phyloP scores from a whole-genome alignment of 2,113 vertebrate genomes.

The Colinus virginianus region DNA sequence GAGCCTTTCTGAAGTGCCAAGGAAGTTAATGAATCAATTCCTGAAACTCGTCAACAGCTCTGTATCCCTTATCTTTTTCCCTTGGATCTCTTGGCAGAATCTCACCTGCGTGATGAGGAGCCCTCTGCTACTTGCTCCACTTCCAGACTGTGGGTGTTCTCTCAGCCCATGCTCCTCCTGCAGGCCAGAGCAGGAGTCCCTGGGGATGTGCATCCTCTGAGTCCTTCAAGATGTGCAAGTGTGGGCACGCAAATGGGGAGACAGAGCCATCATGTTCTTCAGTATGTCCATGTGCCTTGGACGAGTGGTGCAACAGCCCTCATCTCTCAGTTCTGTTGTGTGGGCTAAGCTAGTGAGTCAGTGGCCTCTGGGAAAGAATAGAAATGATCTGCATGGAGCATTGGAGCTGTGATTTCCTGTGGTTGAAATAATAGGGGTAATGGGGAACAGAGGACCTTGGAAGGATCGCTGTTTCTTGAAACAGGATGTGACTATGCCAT shows the following conservation, averaged over 20 bases:
- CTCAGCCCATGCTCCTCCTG: not conserved
- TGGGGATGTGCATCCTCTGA: not conserved
- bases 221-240: not conserved
- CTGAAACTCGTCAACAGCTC: conserved; percentile 30
- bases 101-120: not conserved
- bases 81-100: not conserved
- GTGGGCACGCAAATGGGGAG: not conserved
- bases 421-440: not conserved
- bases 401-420: not conserved
- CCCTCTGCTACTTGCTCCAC: rapidly evolving
- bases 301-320: conserved; percentile 7
- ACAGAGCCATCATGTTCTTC: not conserved
- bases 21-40: conserved; percentile 33
- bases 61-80: not conserved
- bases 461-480: not conserved
- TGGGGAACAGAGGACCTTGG: not conserved
- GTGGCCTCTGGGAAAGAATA: not conserved
- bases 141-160: not conserved
- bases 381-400: rapidly evolving
- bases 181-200: not conserved
- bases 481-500: conserved; percentile 21
- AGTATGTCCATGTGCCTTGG: not conserved
- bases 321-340: not conserved
- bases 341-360: conserved; percentile 26
- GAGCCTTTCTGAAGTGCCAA: not conserved